Conservation (phyloP, 2,113 vertebrate genomes). For the Cariama cristata region DNA sequence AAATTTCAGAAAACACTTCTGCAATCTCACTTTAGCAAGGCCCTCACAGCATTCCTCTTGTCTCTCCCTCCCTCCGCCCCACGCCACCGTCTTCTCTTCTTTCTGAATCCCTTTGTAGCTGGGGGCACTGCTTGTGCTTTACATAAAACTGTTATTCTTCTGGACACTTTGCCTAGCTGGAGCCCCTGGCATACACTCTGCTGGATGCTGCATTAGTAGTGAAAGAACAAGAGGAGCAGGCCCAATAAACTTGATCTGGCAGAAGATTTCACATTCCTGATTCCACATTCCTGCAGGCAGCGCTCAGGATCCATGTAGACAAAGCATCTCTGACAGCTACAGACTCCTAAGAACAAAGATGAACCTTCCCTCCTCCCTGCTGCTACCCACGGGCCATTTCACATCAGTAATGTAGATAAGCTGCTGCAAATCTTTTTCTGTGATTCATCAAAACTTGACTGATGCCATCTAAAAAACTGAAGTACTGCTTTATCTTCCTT, state of each 20-base stretch:
- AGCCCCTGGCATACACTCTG: too few species aligned
- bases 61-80: fast-evolving
- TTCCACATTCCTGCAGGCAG: neutral
- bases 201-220: neutral
- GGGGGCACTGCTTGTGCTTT: neutral
- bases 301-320: fast-evolving
- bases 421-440: neutral
- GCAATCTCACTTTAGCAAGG: neutral
- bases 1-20: neutral
- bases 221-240: neutral
- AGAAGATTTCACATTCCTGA: neutral
- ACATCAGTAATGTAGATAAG: neutral
- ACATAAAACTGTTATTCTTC: neutral
- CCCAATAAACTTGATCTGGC: neutral
- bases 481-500: neutral
- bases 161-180: neutral
- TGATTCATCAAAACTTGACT: neutral
- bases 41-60: neutral
- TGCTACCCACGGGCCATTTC: neutral
- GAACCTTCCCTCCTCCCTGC: neutral
- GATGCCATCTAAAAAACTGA: fast-evolving
- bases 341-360: neutral
- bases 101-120: neutral
- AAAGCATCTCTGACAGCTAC: neutral
- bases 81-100: fast-evolving